These are phyloP conservation scores for Sander lucioperca DNA, from an alignment of 2,113 vertebrate species.

Conservation along the genomic window DNA sequence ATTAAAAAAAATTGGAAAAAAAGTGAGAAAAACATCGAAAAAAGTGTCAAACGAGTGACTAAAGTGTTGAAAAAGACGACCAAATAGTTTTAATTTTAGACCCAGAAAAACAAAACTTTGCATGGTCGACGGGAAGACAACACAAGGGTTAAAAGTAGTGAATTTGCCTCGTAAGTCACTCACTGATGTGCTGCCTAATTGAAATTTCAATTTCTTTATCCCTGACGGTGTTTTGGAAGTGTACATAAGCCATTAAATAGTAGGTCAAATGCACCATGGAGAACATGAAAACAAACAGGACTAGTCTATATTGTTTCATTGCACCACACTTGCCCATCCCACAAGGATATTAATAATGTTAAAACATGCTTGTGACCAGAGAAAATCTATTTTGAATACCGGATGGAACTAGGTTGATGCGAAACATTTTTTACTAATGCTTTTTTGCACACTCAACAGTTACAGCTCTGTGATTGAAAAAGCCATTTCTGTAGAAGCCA, in stretches of 20 bases:
- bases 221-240: not conserved
- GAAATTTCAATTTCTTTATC: conserved; percentile 4
- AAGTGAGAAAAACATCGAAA: too few species aligned
- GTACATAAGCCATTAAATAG: conserved; percentile 16
- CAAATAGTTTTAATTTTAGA: too few species aligned
- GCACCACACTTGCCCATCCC: not conserved
- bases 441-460: not conserved
- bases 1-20: too few species aligned
- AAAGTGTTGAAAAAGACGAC: too few species aligned
- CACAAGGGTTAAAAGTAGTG: not conserved
- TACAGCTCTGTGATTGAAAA: not conserved
- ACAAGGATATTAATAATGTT: not conserved
- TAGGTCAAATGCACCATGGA: conserved; percentile 11
- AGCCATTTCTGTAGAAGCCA: not conserved
- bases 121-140: too few species aligned
- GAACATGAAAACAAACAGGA: not conserved
- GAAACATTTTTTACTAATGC: not conserved
- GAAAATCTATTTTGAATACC: not conserved
- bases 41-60: too few species aligned
- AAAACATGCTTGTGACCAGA: not conserved
- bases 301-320: not conserved
- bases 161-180: not conserved
- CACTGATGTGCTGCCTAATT: not conserved
- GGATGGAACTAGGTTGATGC: not conserved
- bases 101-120: too few species aligned